These are phyloP conservation scores for Karalla daura DNA, from an alignment of 2,797 vertebrate species.

Conservation along the genomic window DNA sequence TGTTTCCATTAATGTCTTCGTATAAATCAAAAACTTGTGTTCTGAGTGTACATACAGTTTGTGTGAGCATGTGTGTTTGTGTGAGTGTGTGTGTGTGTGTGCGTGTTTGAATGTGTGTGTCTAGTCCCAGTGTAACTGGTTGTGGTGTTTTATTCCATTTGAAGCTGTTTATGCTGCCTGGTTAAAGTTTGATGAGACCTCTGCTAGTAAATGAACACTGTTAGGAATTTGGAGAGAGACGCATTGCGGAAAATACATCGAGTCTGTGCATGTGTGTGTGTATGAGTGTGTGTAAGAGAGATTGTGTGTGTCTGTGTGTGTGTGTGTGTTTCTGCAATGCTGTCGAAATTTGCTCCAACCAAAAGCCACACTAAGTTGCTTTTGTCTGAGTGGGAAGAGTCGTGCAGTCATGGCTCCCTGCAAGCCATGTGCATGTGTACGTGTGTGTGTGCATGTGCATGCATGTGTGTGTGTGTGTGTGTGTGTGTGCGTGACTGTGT, in stretches of 20 bases:
- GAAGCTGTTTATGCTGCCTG: slow-evolving; percentile 78
- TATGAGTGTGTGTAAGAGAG: slow-evolving; percentile 5
- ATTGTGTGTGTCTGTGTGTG: slow-evolving; percentile 9
- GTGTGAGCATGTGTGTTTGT: slow-evolving; percentile 12
- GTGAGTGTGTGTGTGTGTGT: background rate
- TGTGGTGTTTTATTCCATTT: slow-evolving; percentile 74
- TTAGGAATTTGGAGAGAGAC: slow-evolving; percentile 65
- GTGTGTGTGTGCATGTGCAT: background rate
- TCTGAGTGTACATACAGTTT: background rate
- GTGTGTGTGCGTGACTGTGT: background rate
- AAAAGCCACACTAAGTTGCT: slow-evolving; percentile 19
- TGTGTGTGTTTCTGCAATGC: slow-evolving; percentile 7
- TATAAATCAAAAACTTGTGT: background rate
- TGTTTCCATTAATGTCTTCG: background rate
- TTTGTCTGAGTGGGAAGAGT: slow-evolving; percentile 10
- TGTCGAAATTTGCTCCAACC: slow-evolving; percentile 28
- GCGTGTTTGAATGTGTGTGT: slow-evolving; percentile 15
- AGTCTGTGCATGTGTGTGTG: slow-evolving; percentile 14
- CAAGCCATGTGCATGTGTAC: slow-evolving; percentile 1
- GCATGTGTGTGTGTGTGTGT: background rate
- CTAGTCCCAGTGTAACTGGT: slow-evolving; percentile 43
- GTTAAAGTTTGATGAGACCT: slow-evolving; percentile 82
- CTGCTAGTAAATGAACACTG: slow-evolving; percentile 71
- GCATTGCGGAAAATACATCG: slow-evolving; percentile 74
- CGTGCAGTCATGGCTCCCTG: too few relatives aligned